Evolutionary conservation across 2,888 invertebrate species (phyloP).

Genomic region (Platycheirus rosarum): DNA sequence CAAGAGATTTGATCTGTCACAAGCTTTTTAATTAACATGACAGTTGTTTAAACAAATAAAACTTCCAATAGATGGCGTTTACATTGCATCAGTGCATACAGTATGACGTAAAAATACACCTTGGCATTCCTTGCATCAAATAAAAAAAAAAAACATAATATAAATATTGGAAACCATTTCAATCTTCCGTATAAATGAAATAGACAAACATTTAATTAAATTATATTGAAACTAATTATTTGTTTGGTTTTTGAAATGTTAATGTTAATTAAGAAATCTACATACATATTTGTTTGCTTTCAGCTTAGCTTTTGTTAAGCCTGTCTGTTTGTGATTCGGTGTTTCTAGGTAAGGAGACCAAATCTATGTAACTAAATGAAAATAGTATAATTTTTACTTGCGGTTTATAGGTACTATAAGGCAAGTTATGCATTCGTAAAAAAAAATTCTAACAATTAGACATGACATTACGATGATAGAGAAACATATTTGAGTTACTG

Average conservation of each 20-base stretch:
- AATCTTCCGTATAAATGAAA: slow-evolving; percentile 36
- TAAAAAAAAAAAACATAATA: neutral
- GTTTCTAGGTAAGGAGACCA: no score
- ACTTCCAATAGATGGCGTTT: neutral
- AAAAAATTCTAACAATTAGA: no score
- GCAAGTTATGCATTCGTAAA: no score
- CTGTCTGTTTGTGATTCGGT: no score
- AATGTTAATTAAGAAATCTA: neutral
- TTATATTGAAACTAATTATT: slow-evolving; percentile 19
- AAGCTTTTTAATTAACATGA: neutral
- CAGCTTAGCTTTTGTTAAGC: no score
- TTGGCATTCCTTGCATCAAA: neutral
- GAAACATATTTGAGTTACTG: no score
- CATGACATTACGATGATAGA: no score
- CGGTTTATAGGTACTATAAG: no score
- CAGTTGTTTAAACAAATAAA: slow-evolving; percentile 9
- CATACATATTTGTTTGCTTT: slow-evolving; percentile 16
- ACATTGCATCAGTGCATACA: slow-evolving; percentile 1
- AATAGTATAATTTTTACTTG: no score
- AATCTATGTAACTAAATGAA: no score
- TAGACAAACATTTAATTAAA: slow-evolving; percentile 45
- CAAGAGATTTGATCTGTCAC: no score
- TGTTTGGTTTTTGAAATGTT: slow-evolving; percentile 29
- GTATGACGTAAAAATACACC: slow-evolving; percentile 3
- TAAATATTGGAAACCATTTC: neutral